These are phyloP conservation scores for Tachycineta bicolor DNA, from an alignment of 2,113 vertebrate species.

Conservation along the genomic window DNA sequence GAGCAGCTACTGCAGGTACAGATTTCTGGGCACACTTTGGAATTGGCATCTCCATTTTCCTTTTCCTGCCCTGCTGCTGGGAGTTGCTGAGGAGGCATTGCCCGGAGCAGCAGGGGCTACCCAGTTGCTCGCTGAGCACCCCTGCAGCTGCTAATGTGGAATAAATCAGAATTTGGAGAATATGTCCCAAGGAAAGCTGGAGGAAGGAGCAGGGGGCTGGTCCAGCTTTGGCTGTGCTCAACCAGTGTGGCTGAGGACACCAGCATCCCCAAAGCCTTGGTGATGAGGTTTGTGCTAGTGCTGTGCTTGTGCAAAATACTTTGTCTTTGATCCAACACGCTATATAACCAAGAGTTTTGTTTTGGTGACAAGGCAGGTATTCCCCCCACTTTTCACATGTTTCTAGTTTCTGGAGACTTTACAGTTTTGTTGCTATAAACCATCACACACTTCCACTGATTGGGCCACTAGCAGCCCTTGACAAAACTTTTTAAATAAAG, in stretches of 20 bases:
- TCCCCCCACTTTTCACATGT: neutral
- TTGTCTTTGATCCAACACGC: neutral
- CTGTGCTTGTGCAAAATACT: neutral
- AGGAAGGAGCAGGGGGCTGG: neutral
- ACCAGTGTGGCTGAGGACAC: neutral
- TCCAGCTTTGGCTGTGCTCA: neutral
- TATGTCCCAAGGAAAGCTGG: neutral
- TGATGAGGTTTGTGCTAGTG: neutral
- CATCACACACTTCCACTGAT: neutral
- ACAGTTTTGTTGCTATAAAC: neutral
- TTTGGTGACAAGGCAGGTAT: neutral
- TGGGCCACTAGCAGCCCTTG: neutral
- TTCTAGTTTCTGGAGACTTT: neutral
- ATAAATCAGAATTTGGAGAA: neutral
- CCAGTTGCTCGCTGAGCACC: neutral
- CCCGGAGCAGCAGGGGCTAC: neutral
- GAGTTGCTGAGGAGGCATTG: neutral
- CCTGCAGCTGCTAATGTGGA: neutral
- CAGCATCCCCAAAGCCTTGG: neutral
- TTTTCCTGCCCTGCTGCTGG: neutral
- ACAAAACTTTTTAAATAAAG: neutral
- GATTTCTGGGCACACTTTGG: neutral
- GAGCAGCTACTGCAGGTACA: neutral
- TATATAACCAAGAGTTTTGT: neutral
- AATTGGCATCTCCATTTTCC: neutral